phyloP scores from a whole-genome alignment of 1,140 invertebrate genomes.

The Halictus rubicundus region DNA sequence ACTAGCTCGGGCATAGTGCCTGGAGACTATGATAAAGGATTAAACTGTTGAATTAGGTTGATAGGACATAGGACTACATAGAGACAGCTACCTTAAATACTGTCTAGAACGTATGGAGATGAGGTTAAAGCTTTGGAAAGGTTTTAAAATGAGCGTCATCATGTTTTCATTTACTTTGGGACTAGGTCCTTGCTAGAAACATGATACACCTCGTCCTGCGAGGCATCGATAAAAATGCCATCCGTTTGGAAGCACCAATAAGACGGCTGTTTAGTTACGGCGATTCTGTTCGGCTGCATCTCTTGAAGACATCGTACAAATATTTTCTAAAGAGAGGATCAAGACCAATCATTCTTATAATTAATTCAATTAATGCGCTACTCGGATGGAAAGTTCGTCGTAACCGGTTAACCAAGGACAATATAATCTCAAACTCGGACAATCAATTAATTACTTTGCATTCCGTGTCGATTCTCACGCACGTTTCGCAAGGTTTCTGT shows the following conservation, averaged over 20 bases:
- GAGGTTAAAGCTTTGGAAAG: no score
- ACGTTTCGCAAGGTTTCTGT: slow-evolving; percentile 46
- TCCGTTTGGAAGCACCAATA: slow-evolving; percentile 59
- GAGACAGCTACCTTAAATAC: no score
- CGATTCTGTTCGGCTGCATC: slow-evolving; percentile 22
- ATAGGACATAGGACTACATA: no score
- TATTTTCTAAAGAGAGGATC: slow-evolving; percentile 42
- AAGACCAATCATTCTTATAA: background rate
- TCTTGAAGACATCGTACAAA: slow-evolving; percentile 56
- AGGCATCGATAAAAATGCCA: slow-evolving; percentile 46
- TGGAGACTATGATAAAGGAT: no score
- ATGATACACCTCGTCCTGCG: slow-evolving; percentile 56
- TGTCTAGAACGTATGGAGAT: no score
- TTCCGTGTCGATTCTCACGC: slow-evolving; percentile 40
- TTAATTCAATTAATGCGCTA: background rate
- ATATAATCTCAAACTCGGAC: background rate
- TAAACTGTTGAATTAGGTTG: no score
- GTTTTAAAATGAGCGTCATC: no score
- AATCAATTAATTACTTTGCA: slow-evolving; percentile 50
- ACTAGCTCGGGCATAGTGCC: no score
- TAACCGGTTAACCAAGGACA: background rate
- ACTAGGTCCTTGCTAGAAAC: slow-evolving; percentile 37
- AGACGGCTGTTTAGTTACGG: background rate
- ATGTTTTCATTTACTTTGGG: slow-evolving; percentile 46
- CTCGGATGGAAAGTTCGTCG: background rate